These are phyloP conservation scores for Darevskia mixta DNA, from an alignment of 2,797 vertebrate species.

Conservation along the genomic window DNA sequence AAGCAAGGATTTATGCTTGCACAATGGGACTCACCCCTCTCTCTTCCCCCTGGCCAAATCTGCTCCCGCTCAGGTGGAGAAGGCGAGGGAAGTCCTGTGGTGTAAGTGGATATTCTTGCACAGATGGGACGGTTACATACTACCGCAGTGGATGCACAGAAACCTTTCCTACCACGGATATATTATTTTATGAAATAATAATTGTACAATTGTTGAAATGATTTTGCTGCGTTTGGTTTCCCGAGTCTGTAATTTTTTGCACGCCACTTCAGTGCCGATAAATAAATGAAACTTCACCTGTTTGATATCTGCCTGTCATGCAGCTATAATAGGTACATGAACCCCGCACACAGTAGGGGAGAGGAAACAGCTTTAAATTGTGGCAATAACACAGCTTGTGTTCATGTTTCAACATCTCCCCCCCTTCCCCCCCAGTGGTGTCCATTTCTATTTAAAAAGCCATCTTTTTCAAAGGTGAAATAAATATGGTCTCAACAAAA, in stretches of 20 bases:
- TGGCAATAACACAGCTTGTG: slow-evolving; percentile 36
- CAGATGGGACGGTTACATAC: too few species aligned
- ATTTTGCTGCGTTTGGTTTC: too few species aligned
- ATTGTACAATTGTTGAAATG: too few species aligned
- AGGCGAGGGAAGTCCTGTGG: too few species aligned
- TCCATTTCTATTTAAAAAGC: slow-evolving; percentile 48
- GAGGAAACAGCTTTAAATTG: not conserved
- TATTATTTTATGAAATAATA: too few species aligned
- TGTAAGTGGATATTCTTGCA: too few species aligned
- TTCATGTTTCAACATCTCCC: slow-evolving; percentile 47
- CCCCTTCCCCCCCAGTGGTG: not conserved
- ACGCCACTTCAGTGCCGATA: too few species aligned
- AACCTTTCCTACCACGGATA: not conserved
- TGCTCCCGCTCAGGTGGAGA: too few species aligned
- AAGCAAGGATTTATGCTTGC: too few species aligned
- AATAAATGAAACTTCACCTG: not conserved
- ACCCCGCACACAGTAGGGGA: not conserved
- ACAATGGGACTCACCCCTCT: not conserved
- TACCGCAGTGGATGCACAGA: not conserved
- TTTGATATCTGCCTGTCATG: not conserved
- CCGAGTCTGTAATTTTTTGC: too few species aligned
- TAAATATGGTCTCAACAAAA: slow-evolving; percentile 36
- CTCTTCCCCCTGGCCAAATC: slow-evolving; percentile 1
- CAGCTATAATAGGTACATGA: not conserved
- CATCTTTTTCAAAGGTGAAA: slow-evolving; percentile 23